Base-by-base conservation (phyloP, 2,888 invertebrate genomes). In the Dorcus parallelipipedus region DNA sequence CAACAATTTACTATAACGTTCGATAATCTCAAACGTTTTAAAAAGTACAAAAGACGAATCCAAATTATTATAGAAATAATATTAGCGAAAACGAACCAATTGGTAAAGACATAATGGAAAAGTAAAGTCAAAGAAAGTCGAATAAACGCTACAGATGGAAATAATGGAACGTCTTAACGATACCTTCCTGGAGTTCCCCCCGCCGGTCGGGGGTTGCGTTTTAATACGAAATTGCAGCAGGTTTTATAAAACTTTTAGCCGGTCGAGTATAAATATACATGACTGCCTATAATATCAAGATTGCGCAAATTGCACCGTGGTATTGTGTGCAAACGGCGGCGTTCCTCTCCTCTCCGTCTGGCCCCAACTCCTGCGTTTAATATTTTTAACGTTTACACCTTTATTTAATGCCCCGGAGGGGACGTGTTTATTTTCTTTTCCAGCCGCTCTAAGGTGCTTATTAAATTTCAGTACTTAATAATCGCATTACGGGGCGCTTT, bases 81-180 rank as follows among this genome's bases (percentile, higher is more conserved):
- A 23, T 20, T 20, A 45, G 45, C 17, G 45, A 45, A 20, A 45
- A 45, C 45, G 45, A 23, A 20, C 45, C 45, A 45, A 45, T 45
- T 45, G 17, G 45, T 23, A 45, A 45, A 45, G 45, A 43, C 56
- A 50, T 61, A 62, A 64, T 62, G 61, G 59, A 62, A 64, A 60
- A 71, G 71, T 71, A 73, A 73, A 70, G 71, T 68, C 69, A 69
- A 72, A 73, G 73, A 72, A 75, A 74, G 70, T 73, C 72, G 61
- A 63, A 65, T 66, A 73, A 76, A 75, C 64, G 76, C 74, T 75
- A 70, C 77, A 78, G 78, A 77, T 78, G 77, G 76, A 75, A 76
- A 76, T 78, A 77, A 78, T 78, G 77, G 77, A 75, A 75, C 69
- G 72, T 72, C 74, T 77, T 77, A 77, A 77, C 75, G 77, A 73